phyloP scores from a whole-genome alignment of 2,113 vertebrate species.

The Larimichthys crocea region DNA sequence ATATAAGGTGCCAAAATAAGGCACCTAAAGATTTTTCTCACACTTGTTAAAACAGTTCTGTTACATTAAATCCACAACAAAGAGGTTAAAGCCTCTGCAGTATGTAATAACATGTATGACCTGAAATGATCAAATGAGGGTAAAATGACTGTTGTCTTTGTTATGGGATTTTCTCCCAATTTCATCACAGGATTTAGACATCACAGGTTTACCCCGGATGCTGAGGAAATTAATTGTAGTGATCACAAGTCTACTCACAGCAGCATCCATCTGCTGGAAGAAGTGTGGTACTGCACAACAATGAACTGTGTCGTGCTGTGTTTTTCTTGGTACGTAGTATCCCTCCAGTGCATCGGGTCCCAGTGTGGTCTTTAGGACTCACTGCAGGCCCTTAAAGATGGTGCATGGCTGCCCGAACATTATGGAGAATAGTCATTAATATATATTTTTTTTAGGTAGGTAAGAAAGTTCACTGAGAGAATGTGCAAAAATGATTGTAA shows the following conservation, averaged over 20 bases:
- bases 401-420: background rate
- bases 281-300: conserved; percentile 2
- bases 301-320: background rate
- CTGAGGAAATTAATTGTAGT: background rate
- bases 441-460: background rate
- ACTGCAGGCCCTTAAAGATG: background rate
- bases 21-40: background rate
- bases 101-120: background rate
- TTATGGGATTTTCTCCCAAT: background rate
- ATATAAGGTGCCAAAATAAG: background rate
- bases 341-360: background rate
- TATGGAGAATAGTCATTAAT: background rate
- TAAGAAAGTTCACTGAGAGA: background rate
- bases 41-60: background rate
- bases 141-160: background rate
- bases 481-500: background rate
- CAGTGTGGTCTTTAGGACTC: background rate
- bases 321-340: background rate
- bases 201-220: background rate
- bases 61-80: background rate
- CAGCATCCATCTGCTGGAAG: conserved; percentile 15
- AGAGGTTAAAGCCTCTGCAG: background rate
- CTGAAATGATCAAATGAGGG: background rate
- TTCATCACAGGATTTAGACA: conserved; percentile 4
- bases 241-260: background rate